Evolutionary conservation across 2,888 invertebrate species (phyloP).

Genomic region (Sesamia inferens): DNA sequence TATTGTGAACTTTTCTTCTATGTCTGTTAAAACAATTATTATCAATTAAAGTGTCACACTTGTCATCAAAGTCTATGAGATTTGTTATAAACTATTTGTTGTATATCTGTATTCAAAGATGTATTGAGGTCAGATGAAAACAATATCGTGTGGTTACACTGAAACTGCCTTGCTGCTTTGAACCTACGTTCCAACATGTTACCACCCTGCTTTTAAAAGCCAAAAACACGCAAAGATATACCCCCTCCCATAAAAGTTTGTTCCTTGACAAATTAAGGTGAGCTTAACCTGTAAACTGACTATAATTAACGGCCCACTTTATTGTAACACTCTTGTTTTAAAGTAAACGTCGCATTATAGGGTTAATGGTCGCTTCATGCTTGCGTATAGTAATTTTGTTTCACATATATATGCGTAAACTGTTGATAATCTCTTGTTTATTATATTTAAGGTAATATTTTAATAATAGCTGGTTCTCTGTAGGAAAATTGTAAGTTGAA

Average conservation of each 20-base stretch:
- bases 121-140: neutral
- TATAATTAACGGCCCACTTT: conserved; percentile 63
- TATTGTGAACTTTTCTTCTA: too few species aligned
- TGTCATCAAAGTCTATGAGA: too few species aligned
- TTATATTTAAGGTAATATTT: conserved; percentile 40
- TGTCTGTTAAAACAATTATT: too few species aligned
- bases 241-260: conserved; percentile 43
- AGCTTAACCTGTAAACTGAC: conserved; percentile 63
- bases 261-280: conserved; percentile 58
- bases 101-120: too few species aligned
- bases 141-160: neutral
- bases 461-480: conserved; percentile 19
- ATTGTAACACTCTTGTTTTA: conserved; percentile 63
- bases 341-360: conserved; percentile 61
- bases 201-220: conserved; percentile 19
- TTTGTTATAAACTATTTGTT: too few species aligned
- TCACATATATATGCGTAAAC: conserved; percentile 20
- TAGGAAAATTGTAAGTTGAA: conserved; percentile 7
- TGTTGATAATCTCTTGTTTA: conserved; percentile 30
- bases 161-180: too few species aligned
- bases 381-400: conserved; percentile 55
- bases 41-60: too few species aligned
- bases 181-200: too few species aligned
- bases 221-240: conserved; percentile 37
- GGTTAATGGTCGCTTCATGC: conserved; percentile 54